A percentile compares a stretch with the other conserved stretches of the same genome.
Conservation (phyloP, 2,113 vertebrate species). For the Neogale vison region DNA sequence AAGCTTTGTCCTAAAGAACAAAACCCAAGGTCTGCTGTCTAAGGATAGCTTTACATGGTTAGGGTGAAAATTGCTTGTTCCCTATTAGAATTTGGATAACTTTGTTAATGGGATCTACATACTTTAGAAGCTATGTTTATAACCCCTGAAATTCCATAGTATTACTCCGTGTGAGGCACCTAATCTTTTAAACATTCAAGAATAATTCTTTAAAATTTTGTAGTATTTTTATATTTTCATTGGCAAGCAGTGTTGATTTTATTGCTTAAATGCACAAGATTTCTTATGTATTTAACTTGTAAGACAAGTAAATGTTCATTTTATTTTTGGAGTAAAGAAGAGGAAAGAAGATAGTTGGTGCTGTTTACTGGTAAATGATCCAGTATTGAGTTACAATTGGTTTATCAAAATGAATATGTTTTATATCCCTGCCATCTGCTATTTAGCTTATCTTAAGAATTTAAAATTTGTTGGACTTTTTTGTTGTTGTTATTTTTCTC, state of each 20-base stretch:
- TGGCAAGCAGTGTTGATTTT: slow-evolving; percentile 17
- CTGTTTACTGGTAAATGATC: slow-evolving; percentile 19
- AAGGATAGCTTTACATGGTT: slow-evolving; percentile 67
- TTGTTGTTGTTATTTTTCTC: slow-evolving; percentile 27
- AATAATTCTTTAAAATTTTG: slow-evolving; percentile 30
- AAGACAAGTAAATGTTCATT: slow-evolving; percentile 22
- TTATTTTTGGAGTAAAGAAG: slow-evolving; percentile 23
- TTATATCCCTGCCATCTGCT: neutral
- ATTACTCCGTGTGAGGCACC: neutral
- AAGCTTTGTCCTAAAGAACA: slow-evolving; percentile 66
- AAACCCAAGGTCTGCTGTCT: slow-evolving; percentile 59
- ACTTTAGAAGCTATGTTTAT: slow-evolving; percentile 74
- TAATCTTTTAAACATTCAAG: slow-evolving; percentile 20
- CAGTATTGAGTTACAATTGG: neutral
- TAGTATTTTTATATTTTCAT: slow-evolving; percentile 48
- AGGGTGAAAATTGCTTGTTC: slow-evolving; percentile 59
- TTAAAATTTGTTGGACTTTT: neutral
- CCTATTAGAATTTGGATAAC: slow-evolving; percentile 65
- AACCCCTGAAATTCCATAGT: neutral
- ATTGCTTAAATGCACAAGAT: neutral
- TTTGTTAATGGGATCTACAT: slow-evolving; percentile 77
- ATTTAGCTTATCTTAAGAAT: neutral
- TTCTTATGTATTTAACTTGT: slow-evolving; percentile 39
- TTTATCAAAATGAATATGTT: slow-evolving; percentile 13
- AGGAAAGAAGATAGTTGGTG: neutral